Base-by-base conservation (phyloP, 1,140 invertebrate species). In the Bradynema listronoti region DNA sequence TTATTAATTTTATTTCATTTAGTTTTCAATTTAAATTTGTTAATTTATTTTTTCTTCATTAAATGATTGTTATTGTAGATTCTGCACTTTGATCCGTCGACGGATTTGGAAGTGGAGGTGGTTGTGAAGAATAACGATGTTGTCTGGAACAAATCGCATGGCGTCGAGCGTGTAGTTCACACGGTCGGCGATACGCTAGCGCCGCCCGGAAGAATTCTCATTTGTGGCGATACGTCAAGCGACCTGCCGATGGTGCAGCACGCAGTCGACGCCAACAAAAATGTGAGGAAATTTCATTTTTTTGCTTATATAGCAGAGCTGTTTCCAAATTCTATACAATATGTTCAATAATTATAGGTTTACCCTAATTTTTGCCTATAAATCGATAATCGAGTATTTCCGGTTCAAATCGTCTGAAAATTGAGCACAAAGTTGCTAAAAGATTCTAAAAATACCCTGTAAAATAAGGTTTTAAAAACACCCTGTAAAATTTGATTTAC, bases 141-240 rank as follows among this genome's bases (percentile, higher is more conserved):
- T 16, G 45, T 78, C 14, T 78, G 75, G 75, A 76, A 78, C 52
- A 78, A 76, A 49, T 72, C 74, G 14, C 52, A 76, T 55, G 73
- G 73, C 32, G 67, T 76, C n/a, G 64, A 54, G 11, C 46, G 66
- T 11, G 22, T 76, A 19, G 59, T 78, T 19, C 55, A 74, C 46
- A 69, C 71, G 5, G 57, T 71, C 16, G 59, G 57, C 33, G 58
- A 77, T 32, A 58, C 63, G 3, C 19, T 71, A 11, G 72, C 73
- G 19, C 32, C 58, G 4, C 66, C 60, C 7, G 62, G 72, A 9
- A 56, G 47, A 59, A 68, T 76, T 24, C 54, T 78, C 22, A 71
- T 76, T 45, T 78, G 76, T 42, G 73, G 73, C 22, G 73, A 76
- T 52, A 76, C 73, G 11, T 19, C 50, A 3, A 75, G 71, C 52